Conservation (phyloP, 2,113 vertebrate species). For the Apeltes quadracus region DNA sequence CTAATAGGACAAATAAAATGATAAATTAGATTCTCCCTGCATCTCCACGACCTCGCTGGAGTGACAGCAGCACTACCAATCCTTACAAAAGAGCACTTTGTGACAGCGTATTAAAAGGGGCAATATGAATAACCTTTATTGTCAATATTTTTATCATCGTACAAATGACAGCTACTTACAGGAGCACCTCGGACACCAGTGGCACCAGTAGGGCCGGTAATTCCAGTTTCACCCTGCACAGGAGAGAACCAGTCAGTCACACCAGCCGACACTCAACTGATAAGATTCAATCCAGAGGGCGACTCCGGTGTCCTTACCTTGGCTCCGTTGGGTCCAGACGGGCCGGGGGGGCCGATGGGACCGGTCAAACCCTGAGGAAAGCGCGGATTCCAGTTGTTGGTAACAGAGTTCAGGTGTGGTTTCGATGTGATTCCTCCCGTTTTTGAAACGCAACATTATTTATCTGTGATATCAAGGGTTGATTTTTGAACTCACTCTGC, state of each 20-base stretch:
- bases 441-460: background rate
- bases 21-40: background rate
- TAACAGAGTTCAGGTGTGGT: background rate
- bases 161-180: conserved; percentile 79
- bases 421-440: background rate
- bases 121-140: background rate
- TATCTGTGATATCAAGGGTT: background rate
- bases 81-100: background rate
- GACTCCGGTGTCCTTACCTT: conserved; percentile 83
- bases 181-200: conserved; percentile 91
- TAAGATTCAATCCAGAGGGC: background rate
- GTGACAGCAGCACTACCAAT: background rate
- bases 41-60: background rate
- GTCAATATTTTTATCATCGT: background rate
- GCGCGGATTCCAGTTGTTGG: background rate
- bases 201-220: conserved; percentile 84
- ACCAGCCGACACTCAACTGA: background rate
- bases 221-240: conserved; percentile 90
- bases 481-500: conserved; percentile 84
- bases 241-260: conserved; percentile 31
- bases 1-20: no score
- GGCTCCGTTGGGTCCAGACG: conserved; percentile 90
- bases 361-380: conserved; percentile 89
- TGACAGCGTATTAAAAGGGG: no score
- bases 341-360: conserved; percentile 94